Base-by-base conservation (phyloP, 2,113 vertebrate species). In the Melanerpes formicivorus region DNA sequence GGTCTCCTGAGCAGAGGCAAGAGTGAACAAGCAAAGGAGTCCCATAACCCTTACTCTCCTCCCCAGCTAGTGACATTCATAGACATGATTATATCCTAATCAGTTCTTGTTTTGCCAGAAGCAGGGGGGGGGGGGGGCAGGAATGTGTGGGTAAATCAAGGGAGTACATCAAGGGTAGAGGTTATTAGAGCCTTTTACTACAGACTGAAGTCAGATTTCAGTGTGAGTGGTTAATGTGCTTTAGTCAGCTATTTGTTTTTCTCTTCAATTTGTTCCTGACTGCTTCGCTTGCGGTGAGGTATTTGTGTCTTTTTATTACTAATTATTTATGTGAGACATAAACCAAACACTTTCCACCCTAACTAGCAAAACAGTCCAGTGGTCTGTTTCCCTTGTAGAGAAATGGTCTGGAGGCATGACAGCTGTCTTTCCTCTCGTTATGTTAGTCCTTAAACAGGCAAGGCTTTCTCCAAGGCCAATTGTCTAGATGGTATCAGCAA, bases 281-380 rank as follows among this genome's bases (percentile, higher is more conserved):
- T 0, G 15, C 87, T 94, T 93, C 17, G 5, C 80, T 94, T 93
- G 87, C 0, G 0, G 76, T 46, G 76, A 93, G 91, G 73, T 72
- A 93, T 96, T 93, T 94, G 81, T 82, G 79, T 42, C 80, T 86
- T 91, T 86, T 95, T 83, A 87, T 87, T 95, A 89, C 80, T 94
- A 88, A 65, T 93, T 95, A 88, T 94, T 95, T 95, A 78, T 91
- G 80, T 11, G 70, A 93, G 83, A 93, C 83, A 94, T 78, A 94
- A 94, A 92, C 90, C 82, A 95, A 91, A 85, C 77, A 46, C 54
- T 93, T 93, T 92, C 80, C 70, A 91, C 50, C 40, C 26, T 84
- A 81, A 83, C 76, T 87, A 76, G 76, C 54, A 86, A 85, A 93
- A 87, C 73, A 90, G 58, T 29, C 73, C 80, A 85, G 80, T 25